These are phyloP conservation scores for Eristalinus aeneus DNA, from an alignment of 2,888 invertebrate species.

Conservation along the genomic window DNA sequence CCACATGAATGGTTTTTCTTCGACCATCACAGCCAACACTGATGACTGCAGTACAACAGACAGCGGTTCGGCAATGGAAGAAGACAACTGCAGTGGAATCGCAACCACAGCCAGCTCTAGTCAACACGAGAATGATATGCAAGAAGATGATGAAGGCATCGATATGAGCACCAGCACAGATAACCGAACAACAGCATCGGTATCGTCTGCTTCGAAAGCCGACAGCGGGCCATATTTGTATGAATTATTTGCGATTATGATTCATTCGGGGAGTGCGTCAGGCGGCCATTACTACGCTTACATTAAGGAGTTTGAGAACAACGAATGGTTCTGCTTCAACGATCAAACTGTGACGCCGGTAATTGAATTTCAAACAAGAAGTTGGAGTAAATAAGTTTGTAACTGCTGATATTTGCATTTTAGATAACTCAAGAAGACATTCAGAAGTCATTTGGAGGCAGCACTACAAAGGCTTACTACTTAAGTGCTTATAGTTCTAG, in stretches of 20 bases:
- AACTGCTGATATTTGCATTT: neutral
- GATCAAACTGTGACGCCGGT: constrained; percentile 90
- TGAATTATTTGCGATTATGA: constrained; percentile 95
- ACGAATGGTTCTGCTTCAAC: constrained; percentile 93
- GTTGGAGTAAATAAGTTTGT: neutral
- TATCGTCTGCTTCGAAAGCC: constrained; percentile 74
- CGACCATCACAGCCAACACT: constrained; percentile 79
- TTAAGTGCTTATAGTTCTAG: constrained; percentile 89
- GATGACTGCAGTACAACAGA: constrained; percentile 87
- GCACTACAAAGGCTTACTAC: constrained; percentile 86
- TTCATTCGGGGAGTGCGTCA: constrained; percentile 94
- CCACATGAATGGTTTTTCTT: constrained; percentile 72
- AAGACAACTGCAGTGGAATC: constrained; percentile 83
- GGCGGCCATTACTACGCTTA: constrained; percentile 96
- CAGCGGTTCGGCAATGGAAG: constrained; percentile 86
- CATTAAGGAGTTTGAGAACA: constrained; percentile 89
- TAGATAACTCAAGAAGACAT: constrained; percentile 91
- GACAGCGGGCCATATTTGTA: constrained; percentile 88
- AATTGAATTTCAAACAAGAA: constrained; percentile 73
- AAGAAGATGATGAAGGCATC: constrained; percentile 87
- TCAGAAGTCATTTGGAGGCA: constrained; percentile 91
- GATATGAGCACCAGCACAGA: constrained; percentile 83
- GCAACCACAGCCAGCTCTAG: constrained; percentile 79
- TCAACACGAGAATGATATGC: constrained; percentile 79
- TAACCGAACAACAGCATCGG: constrained; percentile 73